phyloP scores from a whole-genome alignment of 2,113 vertebrate genomes.

The Balaenoptera acutorostrata region DNA sequence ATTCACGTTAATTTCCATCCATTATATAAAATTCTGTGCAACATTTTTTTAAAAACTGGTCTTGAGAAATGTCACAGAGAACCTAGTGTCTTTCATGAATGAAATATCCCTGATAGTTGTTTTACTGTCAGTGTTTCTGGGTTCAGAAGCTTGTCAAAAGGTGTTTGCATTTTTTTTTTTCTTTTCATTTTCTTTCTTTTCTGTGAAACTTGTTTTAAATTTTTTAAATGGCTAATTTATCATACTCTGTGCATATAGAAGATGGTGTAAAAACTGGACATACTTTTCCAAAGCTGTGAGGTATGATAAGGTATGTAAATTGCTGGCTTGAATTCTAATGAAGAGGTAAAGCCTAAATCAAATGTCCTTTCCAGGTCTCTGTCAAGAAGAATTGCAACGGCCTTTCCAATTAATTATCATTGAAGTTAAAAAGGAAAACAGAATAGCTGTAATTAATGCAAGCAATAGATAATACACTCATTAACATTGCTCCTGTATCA shows the following conservation, averaged over 20 bases:
- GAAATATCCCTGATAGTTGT: not conserved
- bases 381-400: not conserved
- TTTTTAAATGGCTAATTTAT: not conserved
- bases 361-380: not conserved
- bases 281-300: not conserved
- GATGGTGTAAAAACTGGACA: not conserved
- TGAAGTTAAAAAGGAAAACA: conserved; percentile 22
- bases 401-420: conserved; percentile 40
- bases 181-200: not conserved
- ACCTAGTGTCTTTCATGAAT: not conserved
- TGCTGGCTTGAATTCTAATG: not conserved
- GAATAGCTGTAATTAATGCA: conserved; percentile 48
- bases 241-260: not conserved
- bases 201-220: not conserved
- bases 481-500: conserved; percentile 20
- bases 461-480: conserved; percentile 24
- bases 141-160: not conserved
- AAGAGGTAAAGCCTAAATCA: not conserved
- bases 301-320: not conserved
- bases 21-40: not conserved
- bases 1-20: not conserved
- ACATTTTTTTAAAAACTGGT: not conserved
- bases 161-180: too few relatives aligned
- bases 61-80: not conserved
- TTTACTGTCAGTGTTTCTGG: not conserved